Evolutionary conservation across 2,113 vertebrate species (phyloP), one percentile per base, ranked within the genome.

Genomic region (Phalacrocorax pelagicus): DNA sequence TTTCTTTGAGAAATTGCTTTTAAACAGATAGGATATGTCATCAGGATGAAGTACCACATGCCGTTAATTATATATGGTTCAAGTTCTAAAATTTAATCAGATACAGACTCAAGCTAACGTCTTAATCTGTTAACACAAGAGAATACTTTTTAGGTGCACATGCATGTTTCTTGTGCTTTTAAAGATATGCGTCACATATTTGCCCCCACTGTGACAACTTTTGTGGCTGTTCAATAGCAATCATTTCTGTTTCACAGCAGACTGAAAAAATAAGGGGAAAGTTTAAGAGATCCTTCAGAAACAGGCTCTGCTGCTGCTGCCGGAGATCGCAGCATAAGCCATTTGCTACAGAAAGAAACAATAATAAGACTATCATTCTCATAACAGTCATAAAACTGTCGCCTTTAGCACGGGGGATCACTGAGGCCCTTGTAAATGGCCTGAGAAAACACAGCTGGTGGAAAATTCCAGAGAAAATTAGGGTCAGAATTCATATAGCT

Each of bases 1-100:
- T 92, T 85, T 85, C 36, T 81, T 86, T 82, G n/a, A 94, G 57
- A 92, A 97, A 91, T 29, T 92, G 18, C 30, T 90, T 92, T 88
- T 69, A 89, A 95, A 86, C 23, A 81, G 49, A 67, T 84, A 66
- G 58, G 47, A 22, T 75, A 22, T 63, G 26, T 82, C 74, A 86
- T 80, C 70, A 74, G 42, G 44, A 90, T 82, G 20, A 85, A 88
- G 38, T 55, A 79, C 22, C 21, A 82, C 34, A 77, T 78, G 71
- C 17, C 2, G 1, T 71, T 88, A 88, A 90, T 89, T 96, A 93
- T 40, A 63, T 13, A 49, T 51, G 34, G 49, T 83, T 95, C 81
- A 81, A 79, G 20, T 51, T 86, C 74, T 86, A 73, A 93, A 80
- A 88, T 86, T 73, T 94, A 95, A 94, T 88, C 71, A 81, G 57